Conservation (phyloP, 2,113 vertebrate genomes). For the Pterocles burchelli region DNA sequence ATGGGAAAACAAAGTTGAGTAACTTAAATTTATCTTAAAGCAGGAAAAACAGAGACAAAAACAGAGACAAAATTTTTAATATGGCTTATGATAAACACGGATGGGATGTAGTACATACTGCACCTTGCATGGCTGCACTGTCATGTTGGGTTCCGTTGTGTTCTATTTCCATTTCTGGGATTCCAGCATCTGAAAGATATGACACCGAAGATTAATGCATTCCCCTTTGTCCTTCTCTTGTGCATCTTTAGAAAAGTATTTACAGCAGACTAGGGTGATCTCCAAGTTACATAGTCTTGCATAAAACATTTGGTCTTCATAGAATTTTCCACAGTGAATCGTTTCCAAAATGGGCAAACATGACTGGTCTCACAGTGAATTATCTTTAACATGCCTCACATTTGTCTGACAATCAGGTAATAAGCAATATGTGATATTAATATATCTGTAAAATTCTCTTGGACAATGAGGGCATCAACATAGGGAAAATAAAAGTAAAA, state of each 20-base stretch:
- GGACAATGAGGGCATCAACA: not conserved
- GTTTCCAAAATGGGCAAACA: conserved; percentile 38
- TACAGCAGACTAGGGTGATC: conserved; percentile 14
- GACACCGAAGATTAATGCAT: conserved; percentile 52
- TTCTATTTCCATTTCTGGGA: conserved; percentile 85
- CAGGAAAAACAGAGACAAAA: not conserved
- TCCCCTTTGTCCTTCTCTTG: conserved; percentile 17
- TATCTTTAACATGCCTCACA: conserved; percentile 27
- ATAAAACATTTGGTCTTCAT: conserved; percentile 25
- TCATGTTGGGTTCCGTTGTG: conserved; percentile 84
- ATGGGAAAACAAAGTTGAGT: not conserved
- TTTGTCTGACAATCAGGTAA: conserved; percentile 9
- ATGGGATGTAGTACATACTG: conserved; percentile 20
- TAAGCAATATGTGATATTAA: conserved; percentile 2
- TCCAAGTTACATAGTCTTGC: not conserved
- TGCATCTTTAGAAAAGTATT: conserved; percentile 34
- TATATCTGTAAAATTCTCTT: not conserved
- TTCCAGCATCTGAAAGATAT: conserved; percentile 82
- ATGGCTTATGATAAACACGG: not conserved
- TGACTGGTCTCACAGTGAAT: conserved; percentile 27
- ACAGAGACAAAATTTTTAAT: not conserved
- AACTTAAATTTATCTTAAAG: not conserved
- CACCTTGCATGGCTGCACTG: conserved; percentile 86
- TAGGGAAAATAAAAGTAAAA: not conserved
- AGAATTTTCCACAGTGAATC: conserved; percentile 38